Evolutionary conservation across 2,113 vertebrate species (phyloP), one percentile per base, ranked within the genome.

Genomic region (Entomyzon cyanotis): DNA sequence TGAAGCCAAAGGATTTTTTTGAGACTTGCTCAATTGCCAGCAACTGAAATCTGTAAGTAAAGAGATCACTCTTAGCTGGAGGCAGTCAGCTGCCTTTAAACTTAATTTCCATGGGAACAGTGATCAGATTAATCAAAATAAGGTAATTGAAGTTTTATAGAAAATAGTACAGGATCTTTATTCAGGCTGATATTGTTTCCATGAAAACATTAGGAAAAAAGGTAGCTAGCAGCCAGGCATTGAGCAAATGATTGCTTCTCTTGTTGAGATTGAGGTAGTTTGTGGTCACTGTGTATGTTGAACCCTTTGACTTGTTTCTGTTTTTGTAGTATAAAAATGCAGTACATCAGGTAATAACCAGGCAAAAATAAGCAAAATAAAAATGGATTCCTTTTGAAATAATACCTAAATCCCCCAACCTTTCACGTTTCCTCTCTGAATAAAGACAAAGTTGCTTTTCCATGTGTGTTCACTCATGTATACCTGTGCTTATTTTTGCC

Each of bases 91-190:
- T 94, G 92, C 73, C 83, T 95, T 95, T 89, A 95, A 92, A 84
- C 79, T 96, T 95, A 93, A 92, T 96, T 97, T 96, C 95, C 90
- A 94, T 93, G 71, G 93, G 83, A 96, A 96, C 92, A 81, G 82
- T 81, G 83, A 93, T 94, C 83, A 96, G 79, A 84, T 95, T 94
- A 94, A 94, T 96, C 88, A 96, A 95, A 97, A 96, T 95, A 88
- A 77, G 14, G 85, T 87, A 96, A 89, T 78, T 90, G 94, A 88
- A 80, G 53, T 84, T 93, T 95, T 95, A 92, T 49, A 96, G 71
- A 86, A 95, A 96, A 78, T 90, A 67, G 33, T 88, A 41, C 24
- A 35, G 35, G 37, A 80, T 77, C 74, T 95, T 91, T 79, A 58
- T 76, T 93, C 84, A 77, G 33, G 55, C 31, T 83, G 81, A 79